Evolutionary conservation across 2,113 vertebrate species (phyloP).

Genomic region (Hucho hucho): DNA sequence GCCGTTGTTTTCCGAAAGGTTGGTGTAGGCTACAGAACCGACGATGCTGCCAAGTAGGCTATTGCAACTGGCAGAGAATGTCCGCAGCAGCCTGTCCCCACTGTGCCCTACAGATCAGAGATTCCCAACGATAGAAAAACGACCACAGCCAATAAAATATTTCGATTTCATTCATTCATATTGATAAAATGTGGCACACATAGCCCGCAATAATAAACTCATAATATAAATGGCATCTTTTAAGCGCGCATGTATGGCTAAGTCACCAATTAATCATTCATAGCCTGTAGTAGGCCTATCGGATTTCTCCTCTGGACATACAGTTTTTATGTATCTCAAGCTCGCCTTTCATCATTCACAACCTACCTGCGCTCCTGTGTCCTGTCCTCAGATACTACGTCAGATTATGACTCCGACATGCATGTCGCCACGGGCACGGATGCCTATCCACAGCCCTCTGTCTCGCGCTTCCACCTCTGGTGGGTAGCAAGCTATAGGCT

Average conservation of each 20-base stretch:
- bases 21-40: not conserved
- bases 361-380: slow-evolving; percentile 54
- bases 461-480: not conserved
- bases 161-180: too few relatives aligned
- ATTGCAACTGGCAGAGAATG: not conserved
- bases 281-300: slow-evolving; percentile 26
- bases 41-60: not conserved
- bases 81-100: not conserved
- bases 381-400: slow-evolving; percentile 38
- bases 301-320: slow-evolving; percentile 31
- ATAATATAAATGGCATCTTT: not conserved
- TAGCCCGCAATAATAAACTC: too few relatives aligned
- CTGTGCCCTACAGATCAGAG: not conserved
- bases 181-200: too few relatives aligned
- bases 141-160: too few relatives aligned
- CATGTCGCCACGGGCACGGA: too few relatives aligned
- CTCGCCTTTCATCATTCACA: not conserved
- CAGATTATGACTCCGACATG: slow-evolving; percentile 26
- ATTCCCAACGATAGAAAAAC: too few relatives aligned
- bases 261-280: slow-evolving; percentile 32
- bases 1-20: too few relatives aligned
- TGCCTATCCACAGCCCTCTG: not conserved
- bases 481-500: not conserved
- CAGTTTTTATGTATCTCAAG: slow-evolving; percentile 4
- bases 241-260: slow-evolving; percentile 13